These are phyloP conservation scores for Anguilla marmorata DNA, from an alignment of 2,797 vertebrate genomes.

Conservation along the genomic window DNA sequence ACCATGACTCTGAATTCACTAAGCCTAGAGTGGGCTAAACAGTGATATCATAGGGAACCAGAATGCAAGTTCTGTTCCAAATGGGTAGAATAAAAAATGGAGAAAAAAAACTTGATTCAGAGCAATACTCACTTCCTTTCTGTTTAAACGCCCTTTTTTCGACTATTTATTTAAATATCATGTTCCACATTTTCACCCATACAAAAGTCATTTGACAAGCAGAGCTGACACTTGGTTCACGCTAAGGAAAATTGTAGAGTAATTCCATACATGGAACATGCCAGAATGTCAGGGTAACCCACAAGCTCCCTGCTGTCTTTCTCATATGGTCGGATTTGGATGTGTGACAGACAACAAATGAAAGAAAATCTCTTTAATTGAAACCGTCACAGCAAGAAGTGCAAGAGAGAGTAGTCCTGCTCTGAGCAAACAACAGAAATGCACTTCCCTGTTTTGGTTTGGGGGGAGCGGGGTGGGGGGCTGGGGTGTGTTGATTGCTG, in stretches of 20 bases:
- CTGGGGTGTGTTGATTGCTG: not conserved
- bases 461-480: not conserved
- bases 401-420: conserved; percentile 26
- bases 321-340: conserved; percentile 39
- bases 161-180: not conserved
- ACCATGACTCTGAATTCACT: conserved; percentile 28
- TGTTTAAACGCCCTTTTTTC: not conserved
- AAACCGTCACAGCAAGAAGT: conserved; percentile 51
- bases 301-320: conserved; percentile 24
- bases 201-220: not conserved
- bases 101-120: not conserved
- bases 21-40: conserved; percentile 6
- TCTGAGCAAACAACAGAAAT: conserved; percentile 43
- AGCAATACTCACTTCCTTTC: not conserved
- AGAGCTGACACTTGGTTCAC: not conserved
- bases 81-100: not conserved
- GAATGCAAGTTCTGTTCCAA: conserved; percentile 25
- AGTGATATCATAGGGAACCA: not conserved
- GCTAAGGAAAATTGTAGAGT: not conserved
- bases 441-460: not conserved
- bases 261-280: conserved; percentile 11
- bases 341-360: conserved; percentile 46
- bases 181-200: conserved; percentile 5
- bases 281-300: conserved; percentile 5
- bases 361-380: conserved; percentile 61